Evolutionary conservation across 2,113 vertebrate species (phyloP).

Genomic region (Silurus meridionalis): DNA sequence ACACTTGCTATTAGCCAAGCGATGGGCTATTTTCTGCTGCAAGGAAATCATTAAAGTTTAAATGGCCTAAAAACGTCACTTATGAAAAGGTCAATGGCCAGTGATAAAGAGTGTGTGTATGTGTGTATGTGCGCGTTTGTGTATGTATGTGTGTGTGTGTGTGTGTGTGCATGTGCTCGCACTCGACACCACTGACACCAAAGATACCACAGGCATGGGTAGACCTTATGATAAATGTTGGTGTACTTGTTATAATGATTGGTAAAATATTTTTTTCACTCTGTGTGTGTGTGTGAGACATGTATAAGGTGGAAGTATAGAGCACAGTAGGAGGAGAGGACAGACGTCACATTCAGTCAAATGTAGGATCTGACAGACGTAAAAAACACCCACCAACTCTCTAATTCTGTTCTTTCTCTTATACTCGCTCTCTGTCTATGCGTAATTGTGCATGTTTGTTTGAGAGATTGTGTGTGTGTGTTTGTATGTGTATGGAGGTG

Average conservation of each 20-base stretch:
- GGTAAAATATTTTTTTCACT: slow-evolving; percentile 21
- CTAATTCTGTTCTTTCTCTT: background rate
- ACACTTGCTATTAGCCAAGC: slow-evolving; percentile 55
- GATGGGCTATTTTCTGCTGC: slow-evolving; percentile 56
- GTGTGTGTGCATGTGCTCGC: background rate
- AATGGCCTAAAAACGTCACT: slow-evolving; percentile 61
- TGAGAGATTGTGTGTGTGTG: slow-evolving; percentile 44
- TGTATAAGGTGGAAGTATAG: slow-evolving; percentile 34
- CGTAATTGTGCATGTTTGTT: slow-evolving; percentile 33
- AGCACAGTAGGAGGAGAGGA: slow-evolving; percentile 46
- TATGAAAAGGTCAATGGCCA: slow-evolving; percentile 41
- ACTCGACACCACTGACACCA: slow-evolving; percentile 61
- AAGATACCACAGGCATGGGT: slow-evolving; percentile 69
- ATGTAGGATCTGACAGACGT: slow-evolving; percentile 31
- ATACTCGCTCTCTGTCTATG: background rate
- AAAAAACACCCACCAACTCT: slow-evolving; percentile 33
- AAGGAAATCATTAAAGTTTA: slow-evolving; percentile 71
- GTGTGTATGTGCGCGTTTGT: slow-evolving; percentile 1
- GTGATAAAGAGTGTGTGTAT: background rate
- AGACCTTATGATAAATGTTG: slow-evolving; percentile 63
- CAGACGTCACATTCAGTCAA: slow-evolving; percentile 56
- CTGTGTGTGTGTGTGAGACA: background rate
- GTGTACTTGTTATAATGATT: slow-evolving; percentile 54
- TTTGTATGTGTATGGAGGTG: slow-evolving; percentile 45
- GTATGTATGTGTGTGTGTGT: background rate